A percentile compares a stretch with the other conserved stretches of the same genome.
Conservation (phyloP, 2,113 vertebrate genomes). For the Formicarius rufipectus region DNA sequence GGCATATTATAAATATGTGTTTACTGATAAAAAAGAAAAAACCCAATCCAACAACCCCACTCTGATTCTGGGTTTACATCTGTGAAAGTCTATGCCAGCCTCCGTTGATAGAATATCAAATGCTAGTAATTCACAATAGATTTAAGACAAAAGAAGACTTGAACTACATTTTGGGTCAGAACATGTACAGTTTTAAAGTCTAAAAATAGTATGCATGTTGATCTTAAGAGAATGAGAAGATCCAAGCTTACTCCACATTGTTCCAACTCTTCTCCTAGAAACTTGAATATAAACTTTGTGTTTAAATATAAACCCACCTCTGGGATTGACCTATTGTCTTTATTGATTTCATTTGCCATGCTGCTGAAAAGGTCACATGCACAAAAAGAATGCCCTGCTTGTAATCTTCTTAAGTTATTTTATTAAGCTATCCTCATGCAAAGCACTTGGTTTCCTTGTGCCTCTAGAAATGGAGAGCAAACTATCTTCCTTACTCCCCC, state of each 20-base stretch:
- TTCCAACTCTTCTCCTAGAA: constrained; percentile 30
- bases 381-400: not conserved
- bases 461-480: constrained; percentile 29
- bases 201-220: constrained; percentile 33
- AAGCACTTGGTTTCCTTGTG: not conserved
- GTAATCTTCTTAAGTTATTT: not conserved
- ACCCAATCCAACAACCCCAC: not conserved
- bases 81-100: constrained; percentile 1
- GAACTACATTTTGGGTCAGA: constrained; percentile 49
- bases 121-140: constrained; percentile 37
- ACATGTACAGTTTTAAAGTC: constrained; percentile 25
- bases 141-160: constrained; percentile 45
- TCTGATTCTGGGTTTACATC: not conserved
- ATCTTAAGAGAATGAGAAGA: constrained; percentile 4
- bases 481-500: not conserved
- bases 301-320: constrained; percentile 53
- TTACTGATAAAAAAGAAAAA: constrained; percentile 11
- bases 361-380: not conserved
- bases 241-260: constrained; percentile 9
- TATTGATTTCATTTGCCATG: constrained; percentile 44
- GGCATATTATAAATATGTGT: constrained; percentile 30
- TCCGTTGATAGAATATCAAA: constrained; percentile 48
- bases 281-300: constrained; percentile 41
- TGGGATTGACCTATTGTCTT: not conserved
- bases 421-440: no score